Evolutionary conservation across 2,113 vertebrate species (phyloP), one percentile per base, ranked within the genome.

Genomic region (Poecilia latipinna): DNA sequence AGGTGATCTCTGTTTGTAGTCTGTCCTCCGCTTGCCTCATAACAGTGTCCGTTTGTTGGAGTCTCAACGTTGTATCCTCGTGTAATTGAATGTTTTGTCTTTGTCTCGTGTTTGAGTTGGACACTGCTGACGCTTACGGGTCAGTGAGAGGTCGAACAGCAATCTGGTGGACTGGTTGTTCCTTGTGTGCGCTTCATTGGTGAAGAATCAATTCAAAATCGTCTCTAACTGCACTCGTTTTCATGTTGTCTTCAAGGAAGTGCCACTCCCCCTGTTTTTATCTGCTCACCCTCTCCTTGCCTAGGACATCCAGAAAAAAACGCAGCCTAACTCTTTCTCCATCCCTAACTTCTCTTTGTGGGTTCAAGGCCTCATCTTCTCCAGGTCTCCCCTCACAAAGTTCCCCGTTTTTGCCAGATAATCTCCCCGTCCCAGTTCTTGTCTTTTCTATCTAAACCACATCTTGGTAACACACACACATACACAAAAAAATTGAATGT

Each of bases 401-500:
- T 64, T 60, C 5, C 31, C 2, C 51, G 65, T 80, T 84, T 65
- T 61, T 32, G 63, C 70, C 75, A 67, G 48, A 77, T 68, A 73
- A 73, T 67, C 71, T 33, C 63, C 22, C 54, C 37, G 0, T 26
- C 68, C 32, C 32, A 37, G 26, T 79, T 71, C 54, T 64, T 5
- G 13, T 79, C 73, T 28, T 88, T 67, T 65, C 74, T 88, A 84
- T 88, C 88, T 89, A 87, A 89, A 89, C 84, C 69, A 80, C 90
- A 91, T 89, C 86, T 88, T 77, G 72, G 82, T 89, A 86, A 64
- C 69, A 71, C 54, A 70, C 93, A 74, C 72, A 74, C 37, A 73
- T 61, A 37, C 29, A 90, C 35, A 37, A 89, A 90, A 83, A 86
- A 92, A 88, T 82, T 91, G 92, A 95, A 95, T 95, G 95, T 95